Evolutionary conservation across 2,797 vertebrate species (phyloP), one percentile per base, ranked within the genome.

Genomic region (Ptychobarbus kaznakovi): DNA sequence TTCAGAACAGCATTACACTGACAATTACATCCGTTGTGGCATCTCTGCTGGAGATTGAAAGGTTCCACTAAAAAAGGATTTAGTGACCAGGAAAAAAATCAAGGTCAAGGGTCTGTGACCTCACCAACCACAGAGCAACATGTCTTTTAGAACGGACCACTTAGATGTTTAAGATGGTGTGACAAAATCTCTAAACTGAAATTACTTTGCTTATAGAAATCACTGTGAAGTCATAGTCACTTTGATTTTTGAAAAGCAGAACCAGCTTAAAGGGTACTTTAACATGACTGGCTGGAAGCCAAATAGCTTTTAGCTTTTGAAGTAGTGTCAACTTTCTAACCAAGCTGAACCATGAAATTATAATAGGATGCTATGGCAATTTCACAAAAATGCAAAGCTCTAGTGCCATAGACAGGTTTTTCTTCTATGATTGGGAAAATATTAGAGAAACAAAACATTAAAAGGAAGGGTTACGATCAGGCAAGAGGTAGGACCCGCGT

Each of bases 151-250:
- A 65, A 73, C 65, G 18, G 32, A 42, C 56, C 42, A 80, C 68
- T 85, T 85, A 85, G 77, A 85, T 80, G 77, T 85, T 80, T 85
- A 85, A 80, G 42, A 74, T 65, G 66, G 84, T n/a, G 25, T 85
- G 77, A 85, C 66, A 65, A 73, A 80, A 73, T 80, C 56, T 56
- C 53, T 74, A 51, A 85, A 85, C 53, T 73, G 69, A 80, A 85
- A 85, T 80, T 73, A 66, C 77, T 78, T 68, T 46, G 74, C 63
- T 42, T 32, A 40, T 35, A 73, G 77, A 73, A 74, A 73, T 73
- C 58, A 72, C 68, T 65, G 56, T 73, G 68, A 85, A 80, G 84
- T 77, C 82, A 76, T 66, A 63, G 44, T 73, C n/a, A 65, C 83
- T 85, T 85, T 85, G 77, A 80, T 80, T 80, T 80, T 80, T 63